Conservation (phyloP, 2,888 invertebrate species). For the Silvanus unidentatus region DNA sequence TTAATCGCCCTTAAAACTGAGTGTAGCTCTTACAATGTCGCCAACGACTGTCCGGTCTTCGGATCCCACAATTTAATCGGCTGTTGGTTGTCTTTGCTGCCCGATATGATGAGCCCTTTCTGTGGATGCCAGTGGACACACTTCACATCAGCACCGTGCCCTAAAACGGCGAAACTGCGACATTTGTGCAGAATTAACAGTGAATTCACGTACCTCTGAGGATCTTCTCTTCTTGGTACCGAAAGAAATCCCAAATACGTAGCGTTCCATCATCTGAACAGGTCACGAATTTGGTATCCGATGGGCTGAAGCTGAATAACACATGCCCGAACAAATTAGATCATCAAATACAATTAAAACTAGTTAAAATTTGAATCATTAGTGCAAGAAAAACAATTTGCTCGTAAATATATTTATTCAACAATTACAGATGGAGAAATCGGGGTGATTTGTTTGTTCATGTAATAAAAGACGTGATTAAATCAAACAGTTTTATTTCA, state of each 20-base stretch:
- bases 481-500: slow-evolving; percentile 17
- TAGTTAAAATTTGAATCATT: slow-evolving; percentile 16
- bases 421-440: not conserved
- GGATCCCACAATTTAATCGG: slow-evolving; percentile 99
- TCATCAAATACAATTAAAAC: too few species aligned
- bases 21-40: slow-evolving; percentile 89
- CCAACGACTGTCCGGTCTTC: slow-evolving; percentile 88
- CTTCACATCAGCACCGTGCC: slow-evolving; percentile 98
- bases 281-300: slow-evolving; percentile 97
- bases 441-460: slow-evolving; percentile 1
- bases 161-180: slow-evolving; percentile 44
- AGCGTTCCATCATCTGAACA: slow-evolving; percentile 99
- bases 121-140: slow-evolving; percentile 99
- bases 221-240: slow-evolving; percentile 93
- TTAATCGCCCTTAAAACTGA: too few species aligned
- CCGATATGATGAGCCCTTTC: slow-evolving; percentile 93
- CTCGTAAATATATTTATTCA: slow-evolving; percentile 6
- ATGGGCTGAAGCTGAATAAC: slow-evolving; percentile 87
- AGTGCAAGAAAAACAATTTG: slow-evolving; percentile 20
- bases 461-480: slow-evolving; percentile 6
- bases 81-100: slow-evolving; percentile 99
- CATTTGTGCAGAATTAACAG: not conserved
- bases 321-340: slow-evolving; percentile 17
- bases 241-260: slow-evolving; percentile 97
- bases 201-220: slow-evolving; percentile 69